A percentile compares a stretch with the other conserved stretches of the same genome.
These are phyloP conservation scores for Ciconia stormi DNA, from an alignment of 2,113 vertebrate genomes.

Conservation along the genomic window DNA sequence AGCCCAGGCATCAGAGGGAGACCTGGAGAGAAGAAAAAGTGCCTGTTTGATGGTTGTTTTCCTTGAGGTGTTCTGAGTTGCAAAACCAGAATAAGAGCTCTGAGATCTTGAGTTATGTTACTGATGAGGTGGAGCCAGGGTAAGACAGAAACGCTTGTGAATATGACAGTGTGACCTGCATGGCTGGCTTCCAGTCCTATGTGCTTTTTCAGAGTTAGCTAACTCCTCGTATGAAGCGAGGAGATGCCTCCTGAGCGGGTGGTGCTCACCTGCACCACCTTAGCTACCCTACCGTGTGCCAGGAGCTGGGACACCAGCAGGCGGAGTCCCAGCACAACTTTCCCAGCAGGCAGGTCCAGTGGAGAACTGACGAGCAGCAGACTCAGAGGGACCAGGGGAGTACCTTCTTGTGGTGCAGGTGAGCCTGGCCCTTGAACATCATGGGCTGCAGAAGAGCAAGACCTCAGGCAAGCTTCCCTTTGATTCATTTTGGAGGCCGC, in stretches of 20 bases:
- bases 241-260: neutral
- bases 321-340: neutral
- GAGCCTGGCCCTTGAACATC: neutral
- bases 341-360: neutral
- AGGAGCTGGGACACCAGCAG: neutral
- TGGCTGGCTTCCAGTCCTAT: neutral
- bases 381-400: neutral
- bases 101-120: neutral
- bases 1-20: neutral
- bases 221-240: rapidly evolving
- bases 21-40: neutral
- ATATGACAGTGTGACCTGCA: rapidly evolving
- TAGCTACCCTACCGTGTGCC: neutral
- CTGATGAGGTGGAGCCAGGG: neutral
- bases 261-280: no score
- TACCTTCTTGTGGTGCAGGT: no score
- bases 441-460: neutral
- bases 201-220: neutral
- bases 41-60: neutral
- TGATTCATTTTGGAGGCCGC: neutral
- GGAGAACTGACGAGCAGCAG: rapidly evolving
- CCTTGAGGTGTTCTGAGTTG: neutral
- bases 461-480: no score
- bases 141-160: neutral
- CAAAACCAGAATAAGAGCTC: neutral